Conservation (phyloP, 2,888 invertebrate genomes). For the Amaurobius ferox region DNA sequence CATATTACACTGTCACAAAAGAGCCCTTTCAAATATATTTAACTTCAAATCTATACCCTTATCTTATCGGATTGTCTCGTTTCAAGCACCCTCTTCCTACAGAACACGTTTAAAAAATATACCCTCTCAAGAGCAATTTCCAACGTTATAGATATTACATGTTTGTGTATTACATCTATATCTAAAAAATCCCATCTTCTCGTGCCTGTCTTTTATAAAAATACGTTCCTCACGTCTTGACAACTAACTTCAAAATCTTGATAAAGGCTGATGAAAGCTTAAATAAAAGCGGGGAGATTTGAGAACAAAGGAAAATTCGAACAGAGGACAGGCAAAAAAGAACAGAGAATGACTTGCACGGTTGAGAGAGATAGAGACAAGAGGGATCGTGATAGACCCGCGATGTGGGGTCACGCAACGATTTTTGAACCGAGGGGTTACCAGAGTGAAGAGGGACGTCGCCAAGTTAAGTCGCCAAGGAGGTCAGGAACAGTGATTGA, state of each 20-base stretch:
- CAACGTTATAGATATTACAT: too few species aligned
- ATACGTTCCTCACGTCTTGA: constrained; percentile 7
- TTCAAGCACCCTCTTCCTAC: too few species aligned
- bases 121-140: too few species aligned
- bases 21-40: too few species aligned
- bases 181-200: not conserved
- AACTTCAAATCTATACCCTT: too few species aligned
- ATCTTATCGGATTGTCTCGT: too few species aligned
- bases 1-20: too few species aligned
- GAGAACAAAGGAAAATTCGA: constrained; percentile 46
- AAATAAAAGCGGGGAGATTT: constrained; percentile 50
- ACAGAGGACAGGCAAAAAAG: constrained; percentile 21
- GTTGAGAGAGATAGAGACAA: constrained; percentile 54
- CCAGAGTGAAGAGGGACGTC: not conserved
- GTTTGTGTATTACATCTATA: too few species aligned
- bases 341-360: constrained; percentile 32
- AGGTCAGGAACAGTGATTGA: too few species aligned
- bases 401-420: constrained; percentile 57
- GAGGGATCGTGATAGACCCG: constrained; percentile 54
- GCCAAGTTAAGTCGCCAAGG: not conserved
- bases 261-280: constrained; percentile 39
- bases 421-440: constrained; percentile 39
- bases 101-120: too few species aligned
- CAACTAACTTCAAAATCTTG: constrained; percentile 26
- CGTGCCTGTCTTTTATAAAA: not conserved